phyloP scores from a whole-genome alignment of 2,797 vertebrate genomes.

The Brotogeris chrysoptera region DNA sequence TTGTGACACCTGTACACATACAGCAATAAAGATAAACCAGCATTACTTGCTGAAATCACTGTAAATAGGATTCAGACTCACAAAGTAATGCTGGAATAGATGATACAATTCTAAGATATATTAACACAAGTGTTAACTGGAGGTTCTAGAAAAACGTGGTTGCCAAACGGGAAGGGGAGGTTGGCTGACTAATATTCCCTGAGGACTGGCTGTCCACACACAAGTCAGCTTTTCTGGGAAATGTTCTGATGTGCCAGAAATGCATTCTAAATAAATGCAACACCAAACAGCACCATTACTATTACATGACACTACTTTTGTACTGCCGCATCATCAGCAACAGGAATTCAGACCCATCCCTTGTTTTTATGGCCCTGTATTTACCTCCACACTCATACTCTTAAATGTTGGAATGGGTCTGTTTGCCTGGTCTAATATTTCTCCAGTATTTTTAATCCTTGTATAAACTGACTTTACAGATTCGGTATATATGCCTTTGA shows the following conservation, averaged over 20 bases:
- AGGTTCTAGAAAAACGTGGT: not conserved
- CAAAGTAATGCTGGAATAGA: not conserved
- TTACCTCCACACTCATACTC: not conserved
- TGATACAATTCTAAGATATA: not conserved
- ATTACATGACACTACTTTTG: not conserved
- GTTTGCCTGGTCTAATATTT: not conserved
- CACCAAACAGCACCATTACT: accelerated
- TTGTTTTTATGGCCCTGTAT: not conserved
- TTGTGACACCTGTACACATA: not conserved
- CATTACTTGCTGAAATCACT: not conserved
- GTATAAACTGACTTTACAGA: not conserved
- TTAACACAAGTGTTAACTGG: not conserved
- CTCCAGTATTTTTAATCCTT: not conserved
- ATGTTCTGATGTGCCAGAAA: not conserved
- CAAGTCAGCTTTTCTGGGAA: not conserved
- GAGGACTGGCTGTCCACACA: not conserved
- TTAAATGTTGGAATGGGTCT: not conserved
- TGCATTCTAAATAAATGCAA: accelerated
- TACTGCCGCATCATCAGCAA: not conserved
- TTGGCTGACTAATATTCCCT: not conserved
- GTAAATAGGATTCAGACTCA: not conserved
- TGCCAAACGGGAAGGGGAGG: not conserved
- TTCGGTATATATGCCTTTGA: not conserved
- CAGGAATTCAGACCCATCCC: not conserved
- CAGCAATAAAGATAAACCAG: not conserved